Base-by-base conservation (phyloP, 2,888 invertebrate genomes). In the Oscheius onirici region DNA sequence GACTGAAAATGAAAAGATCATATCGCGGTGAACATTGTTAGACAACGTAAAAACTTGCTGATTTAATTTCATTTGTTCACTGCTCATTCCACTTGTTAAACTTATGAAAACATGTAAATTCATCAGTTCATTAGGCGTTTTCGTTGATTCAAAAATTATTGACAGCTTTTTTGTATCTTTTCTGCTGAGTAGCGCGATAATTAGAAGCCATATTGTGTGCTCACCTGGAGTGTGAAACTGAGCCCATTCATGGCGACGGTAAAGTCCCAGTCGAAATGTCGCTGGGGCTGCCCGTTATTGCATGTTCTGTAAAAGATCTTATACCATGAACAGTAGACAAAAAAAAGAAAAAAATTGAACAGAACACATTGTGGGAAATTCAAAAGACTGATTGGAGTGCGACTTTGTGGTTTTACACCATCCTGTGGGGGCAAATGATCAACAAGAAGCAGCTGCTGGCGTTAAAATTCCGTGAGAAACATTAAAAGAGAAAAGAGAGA, bases 1-100 rank as follows among this genome's bases (percentile, higher is more conserved):
- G 82, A 80, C 73, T 87, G 85, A 10, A 87, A 70, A 51, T 3
- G 15, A 24, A 57, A 11, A 40, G 15, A 11, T 54, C 34, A 34
- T 34, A n/a, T n/a, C n/a, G n/a, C n/a, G n/a, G n/a, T n/a, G n/a
- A n/a, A n/a, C n/a, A n/a, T n/a, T n/a, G n/a, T n/a, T n/a, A n/a
- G n/a, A n/a, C n/a, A n/a, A n/a, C n/a, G n/a, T n/a, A n/a, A n/a
- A n/a, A n/a, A n/a, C n/a, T n/a, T n/a, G n/a, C n/a, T n/a, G n/a
- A n/a, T n/a, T n/a, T n/a, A n/a, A n/a, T n/a, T n/a, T n/a, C n/a
- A n/a, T n/a, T n/a, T n/a, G n/a, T n/a, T n/a, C n/a, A n/a, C n/a
- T n/a, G n/a, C n/a, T n/a, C n/a, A n/a, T n/a, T n/a, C n/a, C n/a
- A 15, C 44, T 13, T 43, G 11, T 13, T 11, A 15, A 15, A 15